phyloP scores from a whole-genome alignment of 2,888 invertebrate species.

The Syritta pipiens region DNA sequence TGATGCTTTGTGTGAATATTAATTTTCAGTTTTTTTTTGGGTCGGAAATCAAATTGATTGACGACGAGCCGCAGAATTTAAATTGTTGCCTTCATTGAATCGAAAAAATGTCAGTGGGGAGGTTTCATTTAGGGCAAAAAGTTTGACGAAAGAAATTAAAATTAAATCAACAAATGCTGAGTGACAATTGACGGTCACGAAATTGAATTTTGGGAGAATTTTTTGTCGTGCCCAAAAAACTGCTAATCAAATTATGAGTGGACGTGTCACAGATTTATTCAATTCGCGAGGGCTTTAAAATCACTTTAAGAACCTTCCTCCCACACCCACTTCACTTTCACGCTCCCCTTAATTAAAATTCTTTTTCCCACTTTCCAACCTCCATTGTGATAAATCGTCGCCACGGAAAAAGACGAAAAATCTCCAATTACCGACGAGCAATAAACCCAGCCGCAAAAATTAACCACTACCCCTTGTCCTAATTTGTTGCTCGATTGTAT shows the following conservation, averaged over 20 bases:
- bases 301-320: not conserved
- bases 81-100: not conserved
- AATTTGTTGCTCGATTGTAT: conserved; percentile 27
- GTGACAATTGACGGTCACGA: too few species aligned
- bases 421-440: not conserved
- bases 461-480: conserved; percentile 24
- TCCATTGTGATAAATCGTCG: conserved; percentile 19
- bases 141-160: too few species aligned
- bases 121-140: too few species aligned
- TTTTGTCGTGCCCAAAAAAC: too few species aligned
- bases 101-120: too few species aligned
- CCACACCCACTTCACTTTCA: not conserved
- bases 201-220: too few species aligned
- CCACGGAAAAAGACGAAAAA: not conserved
- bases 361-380: not conserved
- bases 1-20: not conserved
- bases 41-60: conserved; percentile 7
- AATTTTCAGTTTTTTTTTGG: not conserved
- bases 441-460: conserved; percentile 26
- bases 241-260: too few species aligned
- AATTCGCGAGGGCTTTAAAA: too few species aligned
- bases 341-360: conserved; percentile 37
- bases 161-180: too few species aligned
- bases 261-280: too few species aligned
- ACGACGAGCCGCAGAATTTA: not conserved